Base-by-base conservation (phyloP, 2,113 vertebrate species). In the Orthonyx spaldingii region DNA sequence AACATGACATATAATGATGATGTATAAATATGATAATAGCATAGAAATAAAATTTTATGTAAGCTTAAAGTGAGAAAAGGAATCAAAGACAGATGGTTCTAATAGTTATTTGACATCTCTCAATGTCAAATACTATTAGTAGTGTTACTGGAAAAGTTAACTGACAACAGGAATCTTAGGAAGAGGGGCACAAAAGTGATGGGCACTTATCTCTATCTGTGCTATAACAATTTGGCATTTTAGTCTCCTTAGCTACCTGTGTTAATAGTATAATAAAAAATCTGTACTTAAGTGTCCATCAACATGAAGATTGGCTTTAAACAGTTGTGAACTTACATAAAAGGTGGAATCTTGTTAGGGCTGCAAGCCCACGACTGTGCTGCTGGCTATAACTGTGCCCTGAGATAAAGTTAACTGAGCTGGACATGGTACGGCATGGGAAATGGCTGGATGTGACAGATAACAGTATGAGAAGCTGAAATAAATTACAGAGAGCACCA, bases 381-480 rank as follows among this genome's bases (percentile, higher is more conserved):
- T 89, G 30, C 6, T 50, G 50, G 26, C 26, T 47, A 22, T 53
- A 80, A 84, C 10, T 0, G 0, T 84, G 44, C 18, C 23, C 55
- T 28, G 30, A 77, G 49, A 64, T 72, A 23, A 89, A 11, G 11
- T 39, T 79, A 84, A 81, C 17, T 69, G 44, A 71, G 46, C 30
- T 4, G 18, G 72, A 81, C 35, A 50, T 1, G 5, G 55, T 49
- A 68, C 0, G 0, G 60, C 41, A 77, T 55, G 30, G n/a, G 37
- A 60, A 87, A 84, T 26, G 56, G 27, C 37, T 64, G 42, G 33
- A 68, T 69, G 20, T 68, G 68, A 84, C 30, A 81, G 46, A 20
- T 37, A 69, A 64, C 14, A 64, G 50, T 14, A 47, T 13, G 39
- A 78, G 83, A 66, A 79, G 20, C 27, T 57, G 55, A 78, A 49